These are phyloP conservation scores for Dasyprocta punctata DNA, from an alignment of 2,113 vertebrate species.

Conservation along the genomic window DNA sequence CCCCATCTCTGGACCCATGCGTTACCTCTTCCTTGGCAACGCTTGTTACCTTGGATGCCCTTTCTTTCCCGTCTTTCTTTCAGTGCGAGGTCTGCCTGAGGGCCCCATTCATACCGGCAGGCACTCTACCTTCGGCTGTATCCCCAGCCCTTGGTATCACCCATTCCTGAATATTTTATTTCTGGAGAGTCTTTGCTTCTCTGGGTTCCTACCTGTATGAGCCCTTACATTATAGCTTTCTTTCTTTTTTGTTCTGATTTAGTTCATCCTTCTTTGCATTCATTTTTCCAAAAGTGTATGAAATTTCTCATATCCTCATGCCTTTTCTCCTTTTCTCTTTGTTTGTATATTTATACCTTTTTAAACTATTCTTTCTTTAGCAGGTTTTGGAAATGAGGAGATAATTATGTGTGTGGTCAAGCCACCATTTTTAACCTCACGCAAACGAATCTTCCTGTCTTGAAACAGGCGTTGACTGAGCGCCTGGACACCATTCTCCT, in stretches of 20 bases:
- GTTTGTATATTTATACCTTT: background rate
- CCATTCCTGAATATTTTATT: background rate
- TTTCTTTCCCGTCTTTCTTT: background rate
- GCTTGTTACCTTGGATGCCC: background rate
- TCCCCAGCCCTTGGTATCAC: too few species aligned
- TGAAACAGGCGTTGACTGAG: conserved; percentile 93
- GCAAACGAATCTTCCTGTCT: conserved; percentile 52
- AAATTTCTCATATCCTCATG: background rate
- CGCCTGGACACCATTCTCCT: conserved; percentile 92
- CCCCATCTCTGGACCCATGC: background rate
- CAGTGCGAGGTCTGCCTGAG: background rate
- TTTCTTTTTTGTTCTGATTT: background rate
- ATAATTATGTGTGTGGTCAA: background rate
- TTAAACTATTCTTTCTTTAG: conserved; percentile 10
- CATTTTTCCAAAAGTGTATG: conserved; percentile 21
- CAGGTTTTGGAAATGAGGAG: background rate
- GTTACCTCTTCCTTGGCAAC: background rate
- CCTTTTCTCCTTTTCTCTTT: conserved; percentile 14
- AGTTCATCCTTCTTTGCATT: background rate
- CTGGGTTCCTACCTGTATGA: background rate
- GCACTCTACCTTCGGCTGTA: background rate
- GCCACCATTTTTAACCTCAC: conserved; percentile 33
- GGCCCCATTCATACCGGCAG: background rate
- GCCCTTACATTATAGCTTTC: background rate
- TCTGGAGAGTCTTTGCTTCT: background rate